Percentiles rank a stretch among this genome's conserved stretches.
Conservation (phyloP, 2,113 vertebrate genomes). For the Petaurus breviceps region DNA sequence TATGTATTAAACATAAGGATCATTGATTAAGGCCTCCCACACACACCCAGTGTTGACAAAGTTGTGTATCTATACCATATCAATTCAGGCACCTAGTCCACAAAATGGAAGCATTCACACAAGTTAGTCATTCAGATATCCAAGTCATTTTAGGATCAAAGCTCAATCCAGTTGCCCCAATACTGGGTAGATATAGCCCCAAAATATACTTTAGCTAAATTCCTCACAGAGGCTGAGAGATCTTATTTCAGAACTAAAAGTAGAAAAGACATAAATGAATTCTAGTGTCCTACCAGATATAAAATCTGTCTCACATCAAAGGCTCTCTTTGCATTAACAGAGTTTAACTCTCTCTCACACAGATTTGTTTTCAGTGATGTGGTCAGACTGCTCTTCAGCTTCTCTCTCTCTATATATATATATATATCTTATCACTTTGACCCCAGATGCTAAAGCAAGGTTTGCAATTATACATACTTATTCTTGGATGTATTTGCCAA, state of each 20-base stretch:
- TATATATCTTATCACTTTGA: background rate
- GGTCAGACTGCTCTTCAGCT: background rate
- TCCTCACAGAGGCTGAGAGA: constrained; percentile 2
- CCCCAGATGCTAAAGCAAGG: background rate
- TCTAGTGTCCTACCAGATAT: background rate
- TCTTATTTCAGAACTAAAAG: constrained; percentile 43
- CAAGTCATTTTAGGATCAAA: background rate
- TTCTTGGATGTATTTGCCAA: background rate
- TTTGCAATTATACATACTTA: background rate
- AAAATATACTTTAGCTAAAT: constrained; percentile 19
- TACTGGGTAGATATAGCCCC: background rate
- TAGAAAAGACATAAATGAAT: constrained; percentile 44
- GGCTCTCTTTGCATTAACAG: background rate
- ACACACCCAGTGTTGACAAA: background rate
- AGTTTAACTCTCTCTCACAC: background rate
- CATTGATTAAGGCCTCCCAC: background rate
- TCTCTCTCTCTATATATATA: no score
- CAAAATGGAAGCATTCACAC: background rate
- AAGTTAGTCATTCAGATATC: background rate
- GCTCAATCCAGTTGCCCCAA: background rate
- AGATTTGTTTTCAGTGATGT: background rate
- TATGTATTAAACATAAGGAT: background rate
- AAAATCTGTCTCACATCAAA: background rate
- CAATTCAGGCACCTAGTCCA: background rate
- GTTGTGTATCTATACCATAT: background rate